These are phyloP conservation scores for Axinella damicornis DNA, from an alignment of 37 sponge, comb jelly and placozoan genomes.

Conservation along the genomic window DNA sequence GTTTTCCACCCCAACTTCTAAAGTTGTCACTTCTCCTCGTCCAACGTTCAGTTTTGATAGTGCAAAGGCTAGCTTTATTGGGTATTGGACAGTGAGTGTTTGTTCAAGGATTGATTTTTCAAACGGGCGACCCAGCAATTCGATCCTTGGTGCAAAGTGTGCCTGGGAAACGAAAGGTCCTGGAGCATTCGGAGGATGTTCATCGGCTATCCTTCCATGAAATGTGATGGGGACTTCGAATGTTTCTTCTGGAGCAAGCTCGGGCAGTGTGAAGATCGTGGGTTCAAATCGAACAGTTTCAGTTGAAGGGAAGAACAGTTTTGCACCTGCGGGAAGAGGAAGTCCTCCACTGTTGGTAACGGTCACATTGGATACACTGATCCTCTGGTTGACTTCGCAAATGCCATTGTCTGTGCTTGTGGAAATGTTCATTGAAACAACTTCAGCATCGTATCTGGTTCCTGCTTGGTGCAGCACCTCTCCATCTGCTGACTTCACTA, in stretches of 20 bases:
- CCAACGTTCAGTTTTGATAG: slow-evolving; percentile 48
- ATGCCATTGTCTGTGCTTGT: slow-evolving; percentile 31
- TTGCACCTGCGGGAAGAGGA: slow-evolving; percentile 74
- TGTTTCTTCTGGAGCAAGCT: slow-evolving; percentile 29
- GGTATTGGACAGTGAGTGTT: slow-evolving; percentile 71
- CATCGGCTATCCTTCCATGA: slow-evolving; percentile 79
- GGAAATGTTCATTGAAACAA: slow-evolving; percentile 16
- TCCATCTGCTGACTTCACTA: slow-evolving; percentile 11
- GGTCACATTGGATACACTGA: slow-evolving; percentile 32
- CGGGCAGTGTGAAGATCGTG: slow-evolving; percentile 55
- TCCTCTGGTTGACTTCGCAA: slow-evolving; percentile 70
- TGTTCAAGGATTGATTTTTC: slow-evolving; percentile 46
- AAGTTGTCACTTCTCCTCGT: slow-evolving; percentile 58
- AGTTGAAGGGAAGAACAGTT: slow-evolving; percentile 62
- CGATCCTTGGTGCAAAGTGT: slow-evolving; percentile 55
- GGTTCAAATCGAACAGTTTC: slow-evolving; percentile 80
- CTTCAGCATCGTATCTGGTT: slow-evolving; percentile 55
- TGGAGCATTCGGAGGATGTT: slow-evolving; percentile 74
- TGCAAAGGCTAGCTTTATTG: slow-evolving; percentile 61
- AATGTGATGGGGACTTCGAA: slow-evolving; percentile 58
- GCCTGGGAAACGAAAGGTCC: slow-evolving; percentile 67
- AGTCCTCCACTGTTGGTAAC: slow-evolving; percentile 67
- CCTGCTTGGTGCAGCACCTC: slow-evolving; percentile 5
- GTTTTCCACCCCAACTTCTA: slow-evolving; percentile 71
- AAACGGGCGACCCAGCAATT: slow-evolving; percentile 73